Conservation (phyloP, 1,140 invertebrate species). For the Drosophila parabipectinata region DNA sequence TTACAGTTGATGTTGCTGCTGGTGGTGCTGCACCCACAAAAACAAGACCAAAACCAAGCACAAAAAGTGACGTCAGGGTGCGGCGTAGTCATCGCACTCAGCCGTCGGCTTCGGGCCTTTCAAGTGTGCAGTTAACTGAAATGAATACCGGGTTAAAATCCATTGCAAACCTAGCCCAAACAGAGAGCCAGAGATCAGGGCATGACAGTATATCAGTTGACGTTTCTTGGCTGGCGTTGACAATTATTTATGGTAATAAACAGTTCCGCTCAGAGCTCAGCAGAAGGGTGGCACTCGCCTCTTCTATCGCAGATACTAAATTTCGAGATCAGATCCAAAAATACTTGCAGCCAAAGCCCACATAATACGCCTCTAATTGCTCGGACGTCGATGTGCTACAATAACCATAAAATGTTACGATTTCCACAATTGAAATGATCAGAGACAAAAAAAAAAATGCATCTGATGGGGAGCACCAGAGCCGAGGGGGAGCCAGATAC, state of each 20-base stretch:
- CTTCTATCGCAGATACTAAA: slow-evolving; percentile 43
- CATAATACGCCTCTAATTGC: slow-evolving; percentile 73
- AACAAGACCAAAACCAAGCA: slow-evolving; percentile 23
- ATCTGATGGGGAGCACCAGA: neutral
- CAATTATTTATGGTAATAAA: slow-evolving; percentile 83
- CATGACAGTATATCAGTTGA: slow-evolving; percentile 77
- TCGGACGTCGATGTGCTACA: slow-evolving; percentile 57
- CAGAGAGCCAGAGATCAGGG: slow-evolving; percentile 45
- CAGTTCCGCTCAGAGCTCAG: slow-evolving; percentile 59
- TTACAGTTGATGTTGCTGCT: slow-evolving; percentile 42
- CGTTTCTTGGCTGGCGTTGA: slow-evolving; percentile 69
- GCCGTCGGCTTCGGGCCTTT: slow-evolving; percentile 66
- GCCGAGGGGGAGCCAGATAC: neutral
- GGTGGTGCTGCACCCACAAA: slow-evolving; percentile 61
- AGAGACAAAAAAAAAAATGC: slow-evolving; percentile 7
- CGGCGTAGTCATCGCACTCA: slow-evolving; percentile 51
- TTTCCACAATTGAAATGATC: slow-evolving; percentile 46
- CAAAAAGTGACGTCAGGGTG: slow-evolving; percentile 76
- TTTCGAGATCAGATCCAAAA: slow-evolving; percentile 30
- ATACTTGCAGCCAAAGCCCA: slow-evolving; percentile 31
- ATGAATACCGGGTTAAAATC: slow-evolving; percentile 61
- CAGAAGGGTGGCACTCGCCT: slow-evolving; percentile 14
- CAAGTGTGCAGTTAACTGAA: slow-evolving; percentile 77
- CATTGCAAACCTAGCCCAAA: slow-evolving; percentile 16
- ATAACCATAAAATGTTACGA: slow-evolving; percentile 58